phyloP scores from a whole-genome alignment of 2,113 vertebrate genomes.

The Eupsittula cactorum region DNA sequence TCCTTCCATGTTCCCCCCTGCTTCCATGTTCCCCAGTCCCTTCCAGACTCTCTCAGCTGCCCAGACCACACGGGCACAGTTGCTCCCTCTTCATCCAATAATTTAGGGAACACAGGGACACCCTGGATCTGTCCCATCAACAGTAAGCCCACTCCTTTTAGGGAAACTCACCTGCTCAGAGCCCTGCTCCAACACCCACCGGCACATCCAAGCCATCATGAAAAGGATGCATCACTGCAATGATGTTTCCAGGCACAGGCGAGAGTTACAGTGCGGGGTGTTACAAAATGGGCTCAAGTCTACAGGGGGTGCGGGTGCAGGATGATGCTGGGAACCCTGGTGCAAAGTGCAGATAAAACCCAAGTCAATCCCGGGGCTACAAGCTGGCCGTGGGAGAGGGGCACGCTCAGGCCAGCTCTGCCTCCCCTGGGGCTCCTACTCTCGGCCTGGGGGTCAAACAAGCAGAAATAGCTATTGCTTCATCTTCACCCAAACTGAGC shows the following conservation, averaged over 20 bases:
- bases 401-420: background rate
- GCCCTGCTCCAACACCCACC: background rate
- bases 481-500: background rate
- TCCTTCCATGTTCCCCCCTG: background rate
- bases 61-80: background rate
- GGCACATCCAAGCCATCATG: accelerated
- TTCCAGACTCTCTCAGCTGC: background rate
- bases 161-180: background rate
- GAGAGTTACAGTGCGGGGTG: background rate
- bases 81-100: background rate
- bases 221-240: accelerated
- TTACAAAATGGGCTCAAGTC: background rate
- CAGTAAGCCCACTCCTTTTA: accelerated
- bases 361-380: accelerated
- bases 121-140: background rate
- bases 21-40: background rate
- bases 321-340: background rate
- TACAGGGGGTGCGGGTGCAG: background rate
- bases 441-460: background rate
- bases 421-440: background rate
- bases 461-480: background rate
- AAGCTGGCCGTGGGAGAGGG: accelerated
- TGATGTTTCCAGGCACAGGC: background rate
- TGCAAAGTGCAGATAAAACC: background rate
- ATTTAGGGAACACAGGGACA: background rate